Base-by-base conservation (phyloP, 1,140 invertebrate species). In the Micrasema minimum region DNA sequence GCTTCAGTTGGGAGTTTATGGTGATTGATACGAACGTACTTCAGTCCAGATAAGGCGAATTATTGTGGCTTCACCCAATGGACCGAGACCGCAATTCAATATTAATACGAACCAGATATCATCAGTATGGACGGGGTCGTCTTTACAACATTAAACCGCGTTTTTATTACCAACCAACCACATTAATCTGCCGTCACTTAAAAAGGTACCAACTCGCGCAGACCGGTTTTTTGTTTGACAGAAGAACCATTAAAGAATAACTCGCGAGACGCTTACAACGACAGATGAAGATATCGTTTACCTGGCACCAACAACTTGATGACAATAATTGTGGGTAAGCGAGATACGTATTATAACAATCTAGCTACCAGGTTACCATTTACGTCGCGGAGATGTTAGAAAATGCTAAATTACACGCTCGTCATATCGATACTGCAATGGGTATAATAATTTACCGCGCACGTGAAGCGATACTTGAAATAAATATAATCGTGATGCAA, bases 161-260 rank as follows among this genome's bases (percentile, higher is more conserved):
- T 59, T 59, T 59, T 59, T 59, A 59, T 59, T 41, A 41, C 55
- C n/a, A 35, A 20, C 55, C 14, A 35, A 23, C 55, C 55, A 22
- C 55, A 59, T 59, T 59, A 59, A 41, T 59, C 55, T 59, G 9
- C 55, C 55, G 22, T 59, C 55, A 37, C 35, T 38, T 38, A 22
- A 38, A 38, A 59, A 35, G 55, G 37, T 12, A 41, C 55, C 55
- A 20, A 20, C 55, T 22, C 55, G 55, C n/a, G n/a, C 9, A 35
- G 55, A 59, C 55, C 55, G 55, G 55, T 59, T 59, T 59, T 18
- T n/a, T 20, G 35, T 59, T 22, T 12, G 55, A 38, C 55, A 59
- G 55, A 41, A 16, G 55, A n/a, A 11, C 37, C 55, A 59, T 59
- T 59, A 59, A 59, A 59, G 55, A 59, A 59, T 59, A 59, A 43